A percentile compares a stretch with the other conserved stretches of the same genome.
These are phyloP conservation scores for Zeus faber DNA, from an alignment of 2,113 vertebrate genomes.

Conservation along the genomic window DNA sequence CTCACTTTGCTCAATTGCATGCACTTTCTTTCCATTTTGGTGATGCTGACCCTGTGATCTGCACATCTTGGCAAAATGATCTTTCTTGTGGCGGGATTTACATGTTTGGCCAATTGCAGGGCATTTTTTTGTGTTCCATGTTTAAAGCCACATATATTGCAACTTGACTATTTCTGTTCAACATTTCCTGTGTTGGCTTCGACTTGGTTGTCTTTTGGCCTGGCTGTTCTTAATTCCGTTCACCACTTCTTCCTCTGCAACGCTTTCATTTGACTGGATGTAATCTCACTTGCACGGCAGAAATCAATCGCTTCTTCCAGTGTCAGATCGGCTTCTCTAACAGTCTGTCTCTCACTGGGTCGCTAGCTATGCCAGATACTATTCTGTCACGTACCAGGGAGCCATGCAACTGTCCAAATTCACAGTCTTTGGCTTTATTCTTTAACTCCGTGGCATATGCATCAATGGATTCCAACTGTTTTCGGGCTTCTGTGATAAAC, in stretches of 20 bases:
- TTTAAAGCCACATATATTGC: not conserved
- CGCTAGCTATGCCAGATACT: constrained; percentile 7
- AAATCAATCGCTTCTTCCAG: constrained; percentile 9
- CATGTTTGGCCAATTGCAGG: not conserved
- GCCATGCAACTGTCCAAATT: constrained; percentile 3
- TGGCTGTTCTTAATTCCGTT: not conserved
- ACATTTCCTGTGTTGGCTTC: not conserved
- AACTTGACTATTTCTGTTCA: not conserved
- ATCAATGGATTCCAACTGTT: not conserved
- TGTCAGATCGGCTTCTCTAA: constrained; percentile 27
- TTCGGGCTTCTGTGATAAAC: constrained; percentile 7
- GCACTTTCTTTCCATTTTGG: not conserved
- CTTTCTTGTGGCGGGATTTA: not conserved
- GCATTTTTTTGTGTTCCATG: not conserved
- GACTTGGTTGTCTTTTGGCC: not conserved
- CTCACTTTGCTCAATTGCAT: not conserved
- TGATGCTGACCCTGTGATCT: not conserved
- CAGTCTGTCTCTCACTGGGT: constrained; percentile 15
- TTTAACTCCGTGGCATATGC: constrained; percentile 12
- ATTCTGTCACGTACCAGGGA: constrained; percentile 11
- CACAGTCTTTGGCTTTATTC: constrained; percentile 24
- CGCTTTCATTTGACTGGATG: constrained; percentile 5
- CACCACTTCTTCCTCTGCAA: not conserved
- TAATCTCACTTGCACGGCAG: constrained; percentile 8
- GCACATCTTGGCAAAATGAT: not conserved